Evolutionary conservation across 2,113 vertebrate genomes (phyloP).

Genomic region (Anthoscopus minutus): DNA sequence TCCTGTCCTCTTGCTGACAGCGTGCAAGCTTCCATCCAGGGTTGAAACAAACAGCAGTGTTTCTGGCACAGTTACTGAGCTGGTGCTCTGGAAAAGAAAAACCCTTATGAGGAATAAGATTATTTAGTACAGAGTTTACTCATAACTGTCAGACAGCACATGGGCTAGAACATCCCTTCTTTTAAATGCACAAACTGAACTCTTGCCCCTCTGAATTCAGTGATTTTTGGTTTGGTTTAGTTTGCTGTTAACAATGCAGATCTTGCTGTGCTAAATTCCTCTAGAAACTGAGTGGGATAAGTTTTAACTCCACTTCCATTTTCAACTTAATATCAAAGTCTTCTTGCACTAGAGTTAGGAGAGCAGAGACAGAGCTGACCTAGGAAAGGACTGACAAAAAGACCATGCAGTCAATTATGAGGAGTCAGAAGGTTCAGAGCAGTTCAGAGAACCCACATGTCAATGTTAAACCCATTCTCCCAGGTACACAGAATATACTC

Average conservation of each 20-base stretch:
- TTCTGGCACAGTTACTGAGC: conserved; percentile 89
- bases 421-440: neutral
- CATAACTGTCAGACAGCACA: neutral
- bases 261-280: neutral
- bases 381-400: neutral
- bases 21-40: conserved; percentile 92
- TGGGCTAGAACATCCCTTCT: neutral
- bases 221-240: neutral
- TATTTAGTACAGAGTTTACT: neutral
- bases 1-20: conserved; percentile 93
- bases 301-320: neutral
- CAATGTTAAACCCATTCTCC: neutral
- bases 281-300: neutral
- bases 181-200: neutral
- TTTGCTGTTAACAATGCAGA: neutral
- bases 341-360: neutral
- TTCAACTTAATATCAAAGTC: neutral
- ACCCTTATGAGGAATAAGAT: neutral
- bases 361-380: neutral
- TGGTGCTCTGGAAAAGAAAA: conserved; percentile 72
- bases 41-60: conserved; percentile 95
- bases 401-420: neutral
- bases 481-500: neutral
- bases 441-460: neutral
- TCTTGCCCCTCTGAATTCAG: neutral